Percentiles rank a stretch among this genome's conserved stretches.
Evolutionary conservation across 2,888 invertebrate genomes (phyloP).

Genomic region (Calameuta filiformis): DNA sequence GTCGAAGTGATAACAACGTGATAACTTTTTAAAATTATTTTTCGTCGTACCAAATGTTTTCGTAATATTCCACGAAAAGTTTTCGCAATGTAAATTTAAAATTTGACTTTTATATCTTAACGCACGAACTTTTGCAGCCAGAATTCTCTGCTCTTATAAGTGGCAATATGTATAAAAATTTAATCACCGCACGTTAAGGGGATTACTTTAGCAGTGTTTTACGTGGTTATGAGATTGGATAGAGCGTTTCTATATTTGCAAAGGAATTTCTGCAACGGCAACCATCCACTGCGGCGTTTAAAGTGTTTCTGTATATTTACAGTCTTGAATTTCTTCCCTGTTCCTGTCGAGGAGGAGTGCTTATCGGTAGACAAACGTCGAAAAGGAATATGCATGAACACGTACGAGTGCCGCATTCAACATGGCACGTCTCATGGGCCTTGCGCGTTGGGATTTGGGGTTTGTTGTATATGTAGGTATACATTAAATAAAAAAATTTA

Average conservation of each 20-base stretch:
- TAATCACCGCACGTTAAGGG: neutral
- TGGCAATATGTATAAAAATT: neutral
- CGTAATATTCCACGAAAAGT: neutral
- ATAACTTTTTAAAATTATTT: neutral
- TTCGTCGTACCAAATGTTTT: neutral
- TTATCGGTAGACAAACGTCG: conserved; percentile 77
- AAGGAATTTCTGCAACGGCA: neutral
- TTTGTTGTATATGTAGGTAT: conserved; percentile 86
- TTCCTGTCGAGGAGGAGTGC: conserved; percentile 86
- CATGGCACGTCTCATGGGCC: conserved; percentile 78
- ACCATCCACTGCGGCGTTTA: neutral
- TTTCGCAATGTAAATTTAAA: neutral
- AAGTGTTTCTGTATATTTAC: conserved; percentile 42
- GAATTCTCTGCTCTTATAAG: neutral
- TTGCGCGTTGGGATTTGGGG: conserved; percentile 86
- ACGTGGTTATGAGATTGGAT: neutral
- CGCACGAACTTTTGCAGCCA: neutral
- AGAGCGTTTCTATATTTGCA: neutral
- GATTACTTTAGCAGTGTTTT: neutral
- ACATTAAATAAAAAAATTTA: neutral
- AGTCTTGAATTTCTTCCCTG: conserved; percentile 87
- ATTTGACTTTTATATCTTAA: neutral
- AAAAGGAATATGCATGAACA: conserved; percentile 82
- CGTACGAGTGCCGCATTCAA: conserved; percentile 84
- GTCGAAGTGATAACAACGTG: neutral